Percentiles rank a stretch among this genome's conserved stretches.
These are phyloP conservation scores for Bergia sp. DNA, from an alignment of 92 coral and sea anemone genomes.

Conservation along the genomic window DNA sequence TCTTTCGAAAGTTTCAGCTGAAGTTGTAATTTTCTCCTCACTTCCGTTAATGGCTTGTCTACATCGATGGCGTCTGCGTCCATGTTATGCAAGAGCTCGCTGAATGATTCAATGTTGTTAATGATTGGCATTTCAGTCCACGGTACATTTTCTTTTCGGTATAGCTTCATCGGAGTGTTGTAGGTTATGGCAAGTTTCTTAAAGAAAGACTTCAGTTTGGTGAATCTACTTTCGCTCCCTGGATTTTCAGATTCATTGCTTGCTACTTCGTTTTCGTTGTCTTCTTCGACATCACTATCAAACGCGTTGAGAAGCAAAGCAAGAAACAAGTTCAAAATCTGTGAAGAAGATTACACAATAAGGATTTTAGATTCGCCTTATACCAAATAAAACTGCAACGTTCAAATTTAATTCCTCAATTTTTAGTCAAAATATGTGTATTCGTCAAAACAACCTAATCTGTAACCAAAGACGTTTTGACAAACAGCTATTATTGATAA, in stretches of 20 bases:
- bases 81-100: slow-evolving; percentile 12
- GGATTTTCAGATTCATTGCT: slow-evolving; percentile 32
- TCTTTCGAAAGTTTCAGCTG: slow-evolving; percentile 32
- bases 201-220: slow-evolving; percentile 24
- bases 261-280: slow-evolving; percentile 39
- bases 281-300: slow-evolving; percentile 68
- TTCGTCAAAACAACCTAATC: too few relatives aligned
- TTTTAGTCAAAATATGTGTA: too few relatives aligned
- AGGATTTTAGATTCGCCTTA: not conserved
- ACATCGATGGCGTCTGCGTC: slow-evolving; percentile 30
- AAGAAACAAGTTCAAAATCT: slow-evolving; percentile 79
- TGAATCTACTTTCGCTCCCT: not conserved
- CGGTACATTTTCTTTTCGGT: not conserved
- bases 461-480: too few relatives aligned
- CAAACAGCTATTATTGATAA: too few relatives aligned
- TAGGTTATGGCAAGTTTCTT: slow-evolving; percentile 25
- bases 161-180: slow-evolving; percentile 25
- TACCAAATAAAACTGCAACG: not conserved
- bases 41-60: slow-evolving; percentile 31
- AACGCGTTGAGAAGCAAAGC: slow-evolving; percentile 82
- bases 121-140: not conserved
- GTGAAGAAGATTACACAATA: not conserved
- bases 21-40: slow-evolving; percentile 33
- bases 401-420: not conserved
- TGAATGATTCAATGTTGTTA: slow-evolving; percentile 12